Evolutionary conservation across 2,888 invertebrate species (phyloP).

Genomic region (Pristionchus exspectatus): DNA sequence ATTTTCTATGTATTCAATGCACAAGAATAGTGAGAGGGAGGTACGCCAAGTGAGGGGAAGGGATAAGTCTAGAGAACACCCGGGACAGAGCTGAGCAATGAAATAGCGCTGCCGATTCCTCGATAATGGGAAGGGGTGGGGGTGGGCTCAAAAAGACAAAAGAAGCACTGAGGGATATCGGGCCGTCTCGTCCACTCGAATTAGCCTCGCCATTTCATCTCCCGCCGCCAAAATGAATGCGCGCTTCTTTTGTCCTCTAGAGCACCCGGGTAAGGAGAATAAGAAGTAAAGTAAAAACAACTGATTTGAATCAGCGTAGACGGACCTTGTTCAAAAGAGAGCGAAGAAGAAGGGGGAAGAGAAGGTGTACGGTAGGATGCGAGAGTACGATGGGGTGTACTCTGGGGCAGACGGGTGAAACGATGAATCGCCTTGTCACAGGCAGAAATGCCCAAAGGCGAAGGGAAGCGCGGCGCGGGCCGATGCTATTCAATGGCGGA

Average conservation of each 20-base stretch:
- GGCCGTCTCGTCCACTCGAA: background rate
- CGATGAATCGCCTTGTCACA: conserved; percentile 19
- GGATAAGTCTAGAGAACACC: background rate
- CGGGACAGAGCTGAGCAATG: background rate
- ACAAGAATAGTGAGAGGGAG: background rate
- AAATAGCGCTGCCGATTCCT: background rate
- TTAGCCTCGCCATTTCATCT: background rate
- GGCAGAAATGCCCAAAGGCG: conserved; percentile 20
- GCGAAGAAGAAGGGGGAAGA: background rate
- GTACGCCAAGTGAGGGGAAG: background rate
- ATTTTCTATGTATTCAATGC: background rate
- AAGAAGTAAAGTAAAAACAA: background rate
- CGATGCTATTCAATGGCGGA: conserved; percentile 9
- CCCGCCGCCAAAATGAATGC: background rate
- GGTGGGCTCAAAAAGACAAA: background rate
- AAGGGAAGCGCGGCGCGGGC: background rate
- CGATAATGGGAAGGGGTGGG: background rate
- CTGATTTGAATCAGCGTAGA: background rate
- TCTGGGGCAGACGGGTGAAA: background rate
- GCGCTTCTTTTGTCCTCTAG: conserved; percentile 10
- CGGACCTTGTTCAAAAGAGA: conserved; percentile 34
- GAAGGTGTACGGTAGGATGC: background rate
- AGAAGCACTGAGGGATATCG: background rate
- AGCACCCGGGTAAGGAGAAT: background rate
- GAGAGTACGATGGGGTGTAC: background rate